Conservation (phyloP, 1,140 invertebrate species). For the Copidosoma floridanum region DNA sequence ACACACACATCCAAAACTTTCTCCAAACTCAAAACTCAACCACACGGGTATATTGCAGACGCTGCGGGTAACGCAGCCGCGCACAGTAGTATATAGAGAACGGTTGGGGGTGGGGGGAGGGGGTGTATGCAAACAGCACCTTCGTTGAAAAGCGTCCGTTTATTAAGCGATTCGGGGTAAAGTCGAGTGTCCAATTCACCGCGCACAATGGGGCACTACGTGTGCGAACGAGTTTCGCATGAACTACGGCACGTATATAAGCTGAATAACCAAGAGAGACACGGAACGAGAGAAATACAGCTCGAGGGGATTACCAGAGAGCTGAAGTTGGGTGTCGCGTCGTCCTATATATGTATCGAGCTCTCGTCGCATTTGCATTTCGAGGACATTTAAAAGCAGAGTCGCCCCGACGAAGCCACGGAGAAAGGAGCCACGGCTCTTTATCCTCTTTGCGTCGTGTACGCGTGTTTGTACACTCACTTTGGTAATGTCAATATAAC, state of each 20-base stretch:
- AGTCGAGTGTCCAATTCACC: conserved; percentile 17
- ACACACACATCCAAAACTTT: no score
- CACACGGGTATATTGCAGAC: no score
- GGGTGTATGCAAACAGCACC: no score
- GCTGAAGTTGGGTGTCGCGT: no score
- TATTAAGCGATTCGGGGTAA: conserved; percentile 16
- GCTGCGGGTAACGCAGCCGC: no score
- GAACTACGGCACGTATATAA: neutral
- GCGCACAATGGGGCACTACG: neutral
- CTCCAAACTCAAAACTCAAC: no score
- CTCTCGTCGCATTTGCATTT: conserved; percentile 32
- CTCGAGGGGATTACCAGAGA: neutral
- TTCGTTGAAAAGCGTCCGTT: neutral
- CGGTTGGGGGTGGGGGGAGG: neutral
- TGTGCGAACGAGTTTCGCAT: neutral
- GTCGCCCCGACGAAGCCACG: conserved; percentile 8
- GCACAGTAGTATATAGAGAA: neutral
- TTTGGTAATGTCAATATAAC: no score
- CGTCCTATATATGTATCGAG: no score
- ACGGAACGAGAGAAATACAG: neutral
- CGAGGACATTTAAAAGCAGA: conserved; percentile 32
- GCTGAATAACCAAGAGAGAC: neutral
- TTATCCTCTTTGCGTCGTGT: conserved; percentile 5
- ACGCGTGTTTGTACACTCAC: no score
- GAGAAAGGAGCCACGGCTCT: neutral